Evolutionary conservation across 2,113 vertebrate genomes (phyloP).

Genomic region (Microcebus tavaratra): DNA sequence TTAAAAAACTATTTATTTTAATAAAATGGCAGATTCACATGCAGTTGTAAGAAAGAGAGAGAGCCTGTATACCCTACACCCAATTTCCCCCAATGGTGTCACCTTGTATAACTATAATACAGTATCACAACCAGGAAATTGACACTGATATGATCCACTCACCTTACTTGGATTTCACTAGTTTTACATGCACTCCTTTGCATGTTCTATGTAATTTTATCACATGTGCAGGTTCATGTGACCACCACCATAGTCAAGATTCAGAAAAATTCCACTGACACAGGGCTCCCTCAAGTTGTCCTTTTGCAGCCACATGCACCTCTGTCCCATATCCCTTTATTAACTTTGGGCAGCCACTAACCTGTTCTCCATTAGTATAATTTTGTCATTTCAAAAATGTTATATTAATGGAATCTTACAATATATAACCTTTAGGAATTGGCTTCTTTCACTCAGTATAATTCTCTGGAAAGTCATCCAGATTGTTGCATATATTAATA

Average conservation of each 20-base stretch:
- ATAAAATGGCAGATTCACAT: not conserved
- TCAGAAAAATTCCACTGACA: not conserved
- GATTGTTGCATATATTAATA: not conserved
- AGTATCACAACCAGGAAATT: not conserved
- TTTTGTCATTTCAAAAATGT: not conserved
- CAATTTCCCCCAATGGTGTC: not conserved
- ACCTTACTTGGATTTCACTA: constrained; percentile 27
- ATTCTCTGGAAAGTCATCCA: constrained; percentile 16
- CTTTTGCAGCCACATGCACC: not conserved
- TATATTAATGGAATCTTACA: not conserved
- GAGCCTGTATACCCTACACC: not conserved
- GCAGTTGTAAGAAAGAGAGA: constrained; percentile 16
- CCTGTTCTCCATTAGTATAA: constrained; percentile 3
- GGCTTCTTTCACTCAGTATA: not conserved
- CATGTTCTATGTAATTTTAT: constrained; percentile 21
- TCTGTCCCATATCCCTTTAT: not conserved
- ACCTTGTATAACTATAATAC: not conserved
- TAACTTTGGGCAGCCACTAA: not conserved
- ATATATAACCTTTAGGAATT: not conserved
- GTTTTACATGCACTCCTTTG: not conserved
- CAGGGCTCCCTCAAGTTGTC: not conserved
- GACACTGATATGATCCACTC: not conserved
- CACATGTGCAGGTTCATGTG: not conserved
- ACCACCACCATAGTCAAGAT: constrained; percentile 12
- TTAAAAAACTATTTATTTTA: not conserved